These are phyloP conservation scores for Seira musarum DNA, from an alignment of 2,888 invertebrate species.

Conservation along the genomic window DNA sequence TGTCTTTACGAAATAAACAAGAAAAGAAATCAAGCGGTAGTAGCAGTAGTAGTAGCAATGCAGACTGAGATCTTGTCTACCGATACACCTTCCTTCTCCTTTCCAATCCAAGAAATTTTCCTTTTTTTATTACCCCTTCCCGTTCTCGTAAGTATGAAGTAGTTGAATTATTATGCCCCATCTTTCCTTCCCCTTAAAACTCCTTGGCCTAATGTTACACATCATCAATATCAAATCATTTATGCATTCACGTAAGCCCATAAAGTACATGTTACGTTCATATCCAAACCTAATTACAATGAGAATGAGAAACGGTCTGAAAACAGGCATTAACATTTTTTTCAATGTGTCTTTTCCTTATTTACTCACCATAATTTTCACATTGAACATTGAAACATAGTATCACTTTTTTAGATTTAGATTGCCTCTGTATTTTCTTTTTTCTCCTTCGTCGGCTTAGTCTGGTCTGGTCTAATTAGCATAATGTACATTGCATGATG, in stretches of 20 bases:
- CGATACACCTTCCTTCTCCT: not conserved
- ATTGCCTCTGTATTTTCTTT: too few relatives aligned
- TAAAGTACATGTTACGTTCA: not conserved
- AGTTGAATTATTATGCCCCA: not conserved
- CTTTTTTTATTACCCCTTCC: not conserved
- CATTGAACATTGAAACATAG: too few relatives aligned
- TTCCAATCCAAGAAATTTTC: not conserved
- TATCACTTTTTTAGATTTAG: too few relatives aligned
- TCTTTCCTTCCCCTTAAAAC: not conserved
- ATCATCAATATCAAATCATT: slow-evolving; percentile 8
- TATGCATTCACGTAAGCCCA: slow-evolving; percentile 2
- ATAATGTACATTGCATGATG: not conserved
- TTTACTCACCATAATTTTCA: too few relatives aligned
- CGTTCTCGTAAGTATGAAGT: not conserved
- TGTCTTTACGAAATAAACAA: too few relatives aligned
- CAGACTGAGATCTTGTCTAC: too few relatives aligned
- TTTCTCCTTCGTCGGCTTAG: too few relatives aligned
- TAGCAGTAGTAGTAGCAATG: too few relatives aligned
- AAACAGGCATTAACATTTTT: not conserved
- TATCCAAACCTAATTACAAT: slow-evolving; percentile 11
- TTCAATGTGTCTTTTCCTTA: too few relatives aligned
- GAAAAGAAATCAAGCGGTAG: too few relatives aligned
- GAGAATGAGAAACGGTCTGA: slow-evolving; percentile 5
- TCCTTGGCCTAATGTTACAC: not conserved
- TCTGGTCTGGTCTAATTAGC: not conserved